These are phyloP conservation scores for Phyllopteryx taeniolatus DNA, from an alignment of 2,113 vertebrate genomes.

Conservation along the genomic window DNA sequence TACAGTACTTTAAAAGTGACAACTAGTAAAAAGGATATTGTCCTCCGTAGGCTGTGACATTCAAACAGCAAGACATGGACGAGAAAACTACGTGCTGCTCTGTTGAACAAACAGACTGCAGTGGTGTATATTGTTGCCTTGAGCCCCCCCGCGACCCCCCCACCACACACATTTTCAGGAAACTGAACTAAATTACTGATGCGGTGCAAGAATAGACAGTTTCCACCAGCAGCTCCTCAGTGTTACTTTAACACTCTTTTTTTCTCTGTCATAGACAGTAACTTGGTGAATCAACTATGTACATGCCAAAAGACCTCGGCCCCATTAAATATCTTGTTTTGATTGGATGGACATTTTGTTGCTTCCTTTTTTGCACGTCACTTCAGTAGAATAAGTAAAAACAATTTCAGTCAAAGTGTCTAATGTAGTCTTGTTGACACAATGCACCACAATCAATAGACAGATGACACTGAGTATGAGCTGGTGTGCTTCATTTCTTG, in stretches of 20 bases:
- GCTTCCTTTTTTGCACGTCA: conserved; percentile 44
- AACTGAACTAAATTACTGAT: conserved; percentile 38
- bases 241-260: conserved; percentile 39
- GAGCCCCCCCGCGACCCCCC: conserved; percentile 32
- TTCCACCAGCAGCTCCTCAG: conserved; percentile 47
- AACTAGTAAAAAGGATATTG: background rate
- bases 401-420: conserved; percentile 67
- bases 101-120: conserved; percentile 35
- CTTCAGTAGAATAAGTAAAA: conserved; percentile 65
- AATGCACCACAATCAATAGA: conserved; percentile 59
- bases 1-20: background rate
- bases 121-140: conserved; percentile 42
- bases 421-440: conserved; percentile 64
- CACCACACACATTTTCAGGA: conserved; percentile 33
- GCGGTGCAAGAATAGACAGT: conserved; percentile 40
- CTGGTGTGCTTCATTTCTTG: conserved; percentile 50
- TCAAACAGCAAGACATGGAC: conserved; percentile 4
- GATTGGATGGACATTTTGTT: conserved; percentile 67
- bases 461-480: conserved; percentile 59
- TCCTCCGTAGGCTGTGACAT: background rate
- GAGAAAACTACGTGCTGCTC: conserved; percentile 4
- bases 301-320: conserved; percentile 43
- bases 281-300: conserved; percentile 44
- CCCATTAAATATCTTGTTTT: conserved; percentile 57
- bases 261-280: conserved; percentile 31